These are phyloP conservation scores for Boloria selene DNA, from an alignment of 2,888 invertebrate species.

Conservation along the genomic window DNA sequence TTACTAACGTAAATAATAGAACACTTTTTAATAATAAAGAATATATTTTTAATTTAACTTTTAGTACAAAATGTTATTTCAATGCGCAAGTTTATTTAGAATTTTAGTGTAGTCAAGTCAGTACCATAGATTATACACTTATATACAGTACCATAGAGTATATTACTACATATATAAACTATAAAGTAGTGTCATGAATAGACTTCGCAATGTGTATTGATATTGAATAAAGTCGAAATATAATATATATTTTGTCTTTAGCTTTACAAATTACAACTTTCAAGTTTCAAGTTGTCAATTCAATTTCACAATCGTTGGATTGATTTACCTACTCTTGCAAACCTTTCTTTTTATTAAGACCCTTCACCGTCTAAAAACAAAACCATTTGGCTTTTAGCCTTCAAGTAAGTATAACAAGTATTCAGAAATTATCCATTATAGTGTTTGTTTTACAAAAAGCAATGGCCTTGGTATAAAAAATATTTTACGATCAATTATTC, in stretches of 20 bases:
- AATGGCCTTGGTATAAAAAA: constrained; percentile 6
- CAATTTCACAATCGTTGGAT: background rate
- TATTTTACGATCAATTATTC: background rate
- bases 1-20: too few relatives aligned
- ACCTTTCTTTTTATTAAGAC: constrained; percentile 11
- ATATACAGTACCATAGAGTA: too few relatives aligned
- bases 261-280: background rate
- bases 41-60: too few relatives aligned
- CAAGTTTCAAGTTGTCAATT: constrained; percentile 9
- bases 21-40: too few relatives aligned
- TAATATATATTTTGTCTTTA: background rate
- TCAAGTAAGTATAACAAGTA: constrained; percentile 39
- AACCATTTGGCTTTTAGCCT: constrained; percentile 43
- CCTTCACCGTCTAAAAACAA: constrained; percentile 20
- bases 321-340: too few relatives aligned
- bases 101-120: too few relatives aligned
- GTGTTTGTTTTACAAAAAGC: background rate
- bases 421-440: background rate
- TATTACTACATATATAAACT: too few relatives aligned
- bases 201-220: background rate
- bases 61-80: too few relatives aligned
- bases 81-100: too few relatives aligned
- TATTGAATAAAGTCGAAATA: background rate
- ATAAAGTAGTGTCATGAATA: background rate
- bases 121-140: too few relatives aligned